These are phyloP conservation scores for Sarotherodon lohbergeri DNA, from an alignment of 2,113 vertebrate species.

Conservation along the genomic window DNA sequence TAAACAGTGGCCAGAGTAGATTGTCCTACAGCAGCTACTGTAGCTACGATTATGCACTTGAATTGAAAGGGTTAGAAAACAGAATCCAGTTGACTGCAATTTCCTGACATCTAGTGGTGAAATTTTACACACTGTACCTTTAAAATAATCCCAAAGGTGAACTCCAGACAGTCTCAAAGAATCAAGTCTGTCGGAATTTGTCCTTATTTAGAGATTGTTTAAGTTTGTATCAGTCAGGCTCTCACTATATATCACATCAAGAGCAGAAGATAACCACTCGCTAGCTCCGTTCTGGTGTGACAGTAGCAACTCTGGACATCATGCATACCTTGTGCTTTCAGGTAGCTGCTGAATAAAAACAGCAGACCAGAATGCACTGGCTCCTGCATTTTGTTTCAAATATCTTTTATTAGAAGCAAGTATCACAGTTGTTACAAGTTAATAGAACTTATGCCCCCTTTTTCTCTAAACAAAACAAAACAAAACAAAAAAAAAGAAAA, in stretches of 20 bases:
- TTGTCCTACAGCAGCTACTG: not conserved
- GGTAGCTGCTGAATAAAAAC: not conserved
- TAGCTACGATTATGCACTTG: rapidly evolving
- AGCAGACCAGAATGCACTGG: not conserved
- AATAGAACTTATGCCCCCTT: too few relatives aligned
- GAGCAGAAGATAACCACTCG: not conserved
- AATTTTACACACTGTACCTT: not conserved
- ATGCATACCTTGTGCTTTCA: not conserved
- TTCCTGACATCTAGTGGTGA: not conserved
- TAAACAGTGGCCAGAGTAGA: not conserved
- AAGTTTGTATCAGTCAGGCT: rapidly evolving
- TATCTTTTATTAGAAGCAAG: too few relatives aligned
- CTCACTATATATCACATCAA: not conserved
- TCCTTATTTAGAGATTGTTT: rapidly evolving
- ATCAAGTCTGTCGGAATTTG: not conserved
- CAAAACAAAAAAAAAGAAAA: too few relatives aligned
- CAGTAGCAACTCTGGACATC: not conserved
- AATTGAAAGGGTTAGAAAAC: not conserved
- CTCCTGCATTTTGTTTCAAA: not conserved
- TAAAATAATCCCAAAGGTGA: not conserved
- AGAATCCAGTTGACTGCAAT: not conserved
- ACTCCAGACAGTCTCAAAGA: not conserved
- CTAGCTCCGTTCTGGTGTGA: not conserved
- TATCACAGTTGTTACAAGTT: too few relatives aligned
- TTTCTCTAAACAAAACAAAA: too few relatives aligned